Evolutionary conservation across 2,888 invertebrate genomes (phyloP), one percentile per base, ranked within the genome.

Genomic region (Molanna angustata): DNA sequence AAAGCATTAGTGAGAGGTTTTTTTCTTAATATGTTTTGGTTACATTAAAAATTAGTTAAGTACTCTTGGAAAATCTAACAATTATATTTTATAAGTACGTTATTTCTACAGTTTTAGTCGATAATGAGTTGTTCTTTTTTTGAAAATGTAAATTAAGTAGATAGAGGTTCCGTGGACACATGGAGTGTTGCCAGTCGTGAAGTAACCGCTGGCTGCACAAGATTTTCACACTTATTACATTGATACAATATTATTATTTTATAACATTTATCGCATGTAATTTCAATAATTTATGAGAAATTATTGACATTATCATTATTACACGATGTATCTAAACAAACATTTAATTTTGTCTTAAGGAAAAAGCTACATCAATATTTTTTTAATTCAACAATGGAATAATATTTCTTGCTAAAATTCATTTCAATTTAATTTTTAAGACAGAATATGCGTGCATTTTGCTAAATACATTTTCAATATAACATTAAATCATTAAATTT

Each of bases 191-290:
- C 19, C 21, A 37, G 20, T 35, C 13, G 22, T 20, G 17, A 11
- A 32, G 17, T 7, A 35, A 33, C 33, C 21, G 58, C 55, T 52
- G 52, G 55, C 55, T 37, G 43, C 58, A 55, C 50, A 55, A 35
- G 22, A 27, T 33, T 41, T 46, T 47, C 39, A 37, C 49, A 46
- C 43, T 35, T 53, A 57, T 49, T 52, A 57, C 52, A 54, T 42
- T 33, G 42, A 57, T 54, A 57, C 32, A 50, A 48, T 57, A 54
- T 33, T 52, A 49, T 45, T n/a, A n/a, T n/a, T n/a, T 44, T 17
- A 49, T 33, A 47, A 52, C 46, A 50, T 54, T 49, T 57, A 57
- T 57, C 54, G 54, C 52, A 31, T 52, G 45, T 50, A 49, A 50
- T 32, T 21, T 14, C 4, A 27, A 7, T 27, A 27, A 7, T 27